Evolutionary conservation across 2,888 invertebrate species (phyloP), one percentile per base, ranked within the genome.

Genomic region (Cryptophagus acutangulus): DNA sequence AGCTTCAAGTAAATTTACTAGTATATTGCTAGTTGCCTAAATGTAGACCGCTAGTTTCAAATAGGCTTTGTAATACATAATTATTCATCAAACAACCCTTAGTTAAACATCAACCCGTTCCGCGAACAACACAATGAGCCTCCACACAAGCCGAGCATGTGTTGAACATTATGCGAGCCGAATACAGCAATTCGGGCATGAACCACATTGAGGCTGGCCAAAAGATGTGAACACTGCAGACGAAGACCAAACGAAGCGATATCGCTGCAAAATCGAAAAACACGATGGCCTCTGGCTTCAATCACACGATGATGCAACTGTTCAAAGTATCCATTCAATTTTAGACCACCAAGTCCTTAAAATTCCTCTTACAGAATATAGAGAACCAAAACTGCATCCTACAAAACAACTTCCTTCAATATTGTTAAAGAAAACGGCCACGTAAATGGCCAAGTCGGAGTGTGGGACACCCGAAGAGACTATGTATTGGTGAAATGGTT

Each of bases 121-220:
- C 81, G 53, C 73, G 74, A 31, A 73, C 67, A 5, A 75, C 78
- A 43, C 84, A 86, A 66, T 79, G 77, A 58, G 76, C 80, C 2
- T 73, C 74, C 3, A 57, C 69, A 34, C 66, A 69, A 69, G 79
- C 82, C 1, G 76, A 77, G 54, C 81, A 83, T 63, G 78, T 79
- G 72, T 75, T 82, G 24, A 79, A 78, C 61, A 78, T 78, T 16
- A 75, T 73, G 52, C 74, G 85, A 60, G 82, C 82, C 18, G 82
- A 84, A 63, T 85, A 80, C 58, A 78, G 82, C 42, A 79, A 78
- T 57, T 78, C 80, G 14, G 86, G 87, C 0, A 79, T 92, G 54
- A 84, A 85, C 57, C 95, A 96, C 63, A 75, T 82, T 10, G 95
- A 95, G 72, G 95, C 9, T 96, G 95, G 95, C 93, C 94, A 0